Base-by-base conservation (phyloP, 2,888 invertebrate genomes). In the Epinotia demarniana region DNA sequence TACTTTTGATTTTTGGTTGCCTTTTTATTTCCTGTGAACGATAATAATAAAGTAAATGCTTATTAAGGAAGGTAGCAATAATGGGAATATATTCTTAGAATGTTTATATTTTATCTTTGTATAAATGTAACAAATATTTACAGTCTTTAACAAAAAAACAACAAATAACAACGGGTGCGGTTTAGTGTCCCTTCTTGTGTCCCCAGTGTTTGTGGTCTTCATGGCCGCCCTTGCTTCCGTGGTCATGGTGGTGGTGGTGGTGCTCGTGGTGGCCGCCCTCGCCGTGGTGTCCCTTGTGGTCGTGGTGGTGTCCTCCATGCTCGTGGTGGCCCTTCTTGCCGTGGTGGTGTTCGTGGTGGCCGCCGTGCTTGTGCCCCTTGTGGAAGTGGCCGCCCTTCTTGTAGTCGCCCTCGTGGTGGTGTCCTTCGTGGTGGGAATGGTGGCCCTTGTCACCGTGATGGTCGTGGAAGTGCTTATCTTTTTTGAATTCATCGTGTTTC, bases 401-500 rank as follows among this genome's bases (percentile, higher is more conserved):
- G 93, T 97, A 95, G 53, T 95, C 96, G 80, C 96, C 96, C 84
- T 96, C 96, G 85, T 97, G 96, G 85, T 97, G 96, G 87, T 96
- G 96, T 57, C 95, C 96, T 71, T 97, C 97, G 85, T 97, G 96
- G 83, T 97, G 96, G 83, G 96, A 96, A 86, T 97, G 96, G 85
- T 95, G 96, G 0, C 97, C 97, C 80, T 96, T 96, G 81, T 97
- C 96, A 80, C 97, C 97, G 84, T 97, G 96, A 87, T 97, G 97
- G 81, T 97, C 97, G 88, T 96, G 97, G 95, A 97, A 97, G 89
- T 97, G 97, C 84, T 97, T 97, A 84, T 97, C 96, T 88, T 97
- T 97, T 86, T 97, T 97, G 93, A 95, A 97, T 89, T 97, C 97
- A 89, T 97, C 97, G 80, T 96, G 92, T 85, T 97, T 97, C 90